These are phyloP conservation scores for Stenichneumon culpator DNA, from an alignment of 2,888 invertebrate genomes.

Conservation along the genomic window DNA sequence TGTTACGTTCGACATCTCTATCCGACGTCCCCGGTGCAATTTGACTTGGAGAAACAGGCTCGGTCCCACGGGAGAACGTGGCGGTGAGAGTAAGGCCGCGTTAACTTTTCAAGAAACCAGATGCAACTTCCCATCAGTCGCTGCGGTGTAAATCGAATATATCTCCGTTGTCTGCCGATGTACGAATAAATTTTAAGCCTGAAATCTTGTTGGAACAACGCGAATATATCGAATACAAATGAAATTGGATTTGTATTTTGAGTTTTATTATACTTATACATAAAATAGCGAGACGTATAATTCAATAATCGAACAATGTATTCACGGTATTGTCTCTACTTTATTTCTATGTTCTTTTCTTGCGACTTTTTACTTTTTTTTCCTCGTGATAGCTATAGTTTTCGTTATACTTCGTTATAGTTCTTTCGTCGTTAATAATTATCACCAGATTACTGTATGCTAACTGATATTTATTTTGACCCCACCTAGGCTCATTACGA, in stretches of 20 bases:
- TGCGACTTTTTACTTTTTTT: background rate
- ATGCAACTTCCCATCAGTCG: constrained; percentile 4
- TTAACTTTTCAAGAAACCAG: constrained; percentile 7
- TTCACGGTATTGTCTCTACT: background rate
- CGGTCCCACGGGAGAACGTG: background rate
- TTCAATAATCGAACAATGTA: background rate
- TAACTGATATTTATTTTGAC: too few species aligned
- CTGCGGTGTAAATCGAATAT: constrained; percentile 1
- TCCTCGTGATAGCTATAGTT: background rate
- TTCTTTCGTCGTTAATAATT: too few species aligned
- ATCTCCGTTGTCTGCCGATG: background rate
- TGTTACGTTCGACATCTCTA: constrained; percentile 29
- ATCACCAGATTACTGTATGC: too few species aligned
- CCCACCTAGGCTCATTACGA: too few species aligned
- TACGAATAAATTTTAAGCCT: constrained; percentile 23
- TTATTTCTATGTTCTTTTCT: background rate
- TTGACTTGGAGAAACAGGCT: constrained; percentile 34
- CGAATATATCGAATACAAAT: background rate
- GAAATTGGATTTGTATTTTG: background rate
- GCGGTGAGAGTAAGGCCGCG: background rate
- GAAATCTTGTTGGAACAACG: background rate
- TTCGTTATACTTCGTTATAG: too few species aligned
- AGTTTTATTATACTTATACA: too few species aligned
- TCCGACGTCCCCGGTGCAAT: constrained; percentile 18
- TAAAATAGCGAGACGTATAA: background rate